These are phyloP conservation scores for Melieria crassipennis DNA, from an alignment of 2,888 invertebrate genomes.

Conservation along the genomic window DNA sequence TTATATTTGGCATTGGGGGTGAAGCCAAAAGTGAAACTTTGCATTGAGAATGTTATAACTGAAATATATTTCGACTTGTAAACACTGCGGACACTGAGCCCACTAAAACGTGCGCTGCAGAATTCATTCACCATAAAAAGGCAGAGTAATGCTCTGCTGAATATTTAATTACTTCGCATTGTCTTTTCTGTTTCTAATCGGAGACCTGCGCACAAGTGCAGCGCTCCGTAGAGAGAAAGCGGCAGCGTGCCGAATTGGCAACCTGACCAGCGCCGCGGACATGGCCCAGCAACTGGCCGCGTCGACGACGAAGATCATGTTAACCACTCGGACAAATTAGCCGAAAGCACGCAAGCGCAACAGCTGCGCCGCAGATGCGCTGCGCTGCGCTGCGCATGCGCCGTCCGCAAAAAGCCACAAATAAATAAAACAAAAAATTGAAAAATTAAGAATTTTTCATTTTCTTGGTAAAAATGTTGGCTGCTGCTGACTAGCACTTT, in stretches of 20 bases:
- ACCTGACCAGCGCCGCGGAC: constrained; percentile 14
- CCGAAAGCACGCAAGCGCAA: constrained; percentile 52
- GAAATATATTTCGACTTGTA: too few species aligned
- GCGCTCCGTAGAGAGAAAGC: constrained; percentile 30
- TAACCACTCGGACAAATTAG: constrained; percentile 46
- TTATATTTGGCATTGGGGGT: too few species aligned
- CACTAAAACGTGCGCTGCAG: not conserved
- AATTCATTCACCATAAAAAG: constrained; percentile 21
- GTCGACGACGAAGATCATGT: constrained; percentile 20
- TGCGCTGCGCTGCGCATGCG: not conserved
- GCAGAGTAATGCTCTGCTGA: constrained; percentile 31
- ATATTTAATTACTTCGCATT: constrained; percentile 18
- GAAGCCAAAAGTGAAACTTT: too few species aligned
- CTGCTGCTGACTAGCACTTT: too few species aligned
- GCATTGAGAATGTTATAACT: too few species aligned
- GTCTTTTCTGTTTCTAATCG: not conserved
- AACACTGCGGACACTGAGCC: not conserved
- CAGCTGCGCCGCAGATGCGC: constrained; percentile 28
- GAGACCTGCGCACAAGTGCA: not conserved
- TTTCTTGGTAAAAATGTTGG: not conserved
- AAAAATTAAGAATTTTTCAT: not conserved
- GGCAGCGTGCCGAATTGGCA: not conserved
- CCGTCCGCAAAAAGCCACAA: constrained; percentile 32
- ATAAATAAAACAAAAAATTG: not conserved
- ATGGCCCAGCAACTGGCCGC: constrained; percentile 19